Conservation (phyloP, 2,113 vertebrate species). For the Ceuthmochares aereus region DNA sequence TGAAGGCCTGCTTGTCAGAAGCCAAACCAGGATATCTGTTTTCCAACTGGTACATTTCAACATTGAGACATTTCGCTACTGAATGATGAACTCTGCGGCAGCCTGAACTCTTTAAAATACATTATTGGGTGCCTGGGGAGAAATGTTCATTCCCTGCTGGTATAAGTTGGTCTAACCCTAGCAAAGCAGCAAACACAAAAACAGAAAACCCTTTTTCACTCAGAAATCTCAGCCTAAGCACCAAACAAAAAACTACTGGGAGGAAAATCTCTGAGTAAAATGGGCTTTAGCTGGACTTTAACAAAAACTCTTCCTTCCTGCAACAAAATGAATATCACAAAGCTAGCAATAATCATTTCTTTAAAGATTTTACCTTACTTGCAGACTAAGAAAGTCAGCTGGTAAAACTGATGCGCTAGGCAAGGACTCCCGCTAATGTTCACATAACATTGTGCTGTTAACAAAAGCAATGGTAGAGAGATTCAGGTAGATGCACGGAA, state of each 20-base stretch:
- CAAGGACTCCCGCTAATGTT: neutral
- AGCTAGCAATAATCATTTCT: neutral
- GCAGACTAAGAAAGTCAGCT: neutral
- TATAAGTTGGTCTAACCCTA: neutral
- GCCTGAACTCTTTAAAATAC: neutral
- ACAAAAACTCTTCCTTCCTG: neutral
- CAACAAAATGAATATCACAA: neutral
- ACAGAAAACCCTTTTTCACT: neutral
- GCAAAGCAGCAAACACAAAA: neutral
- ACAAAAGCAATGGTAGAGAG: neutral
- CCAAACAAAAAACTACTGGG: neutral
- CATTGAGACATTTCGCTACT: neutral
- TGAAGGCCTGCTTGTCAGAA: neutral
- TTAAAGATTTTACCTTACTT: neutral
- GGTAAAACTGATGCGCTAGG: neutral
- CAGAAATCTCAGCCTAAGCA: neutral
- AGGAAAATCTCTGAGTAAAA: neutral
- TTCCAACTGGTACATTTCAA: neutral
- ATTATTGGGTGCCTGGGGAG: neutral
- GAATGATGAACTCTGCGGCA: neutral
- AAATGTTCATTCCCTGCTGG: constrained; percentile 21
- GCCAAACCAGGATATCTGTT: neutral
- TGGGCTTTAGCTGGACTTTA: neutral
- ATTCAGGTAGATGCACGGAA: neutral
- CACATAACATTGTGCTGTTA: neutral